Percentiles rank a stretch among this genome's conserved stretches.
phyloP scores from a whole-genome alignment of 2,113 vertebrate species.

The Albula goreensis region DNA sequence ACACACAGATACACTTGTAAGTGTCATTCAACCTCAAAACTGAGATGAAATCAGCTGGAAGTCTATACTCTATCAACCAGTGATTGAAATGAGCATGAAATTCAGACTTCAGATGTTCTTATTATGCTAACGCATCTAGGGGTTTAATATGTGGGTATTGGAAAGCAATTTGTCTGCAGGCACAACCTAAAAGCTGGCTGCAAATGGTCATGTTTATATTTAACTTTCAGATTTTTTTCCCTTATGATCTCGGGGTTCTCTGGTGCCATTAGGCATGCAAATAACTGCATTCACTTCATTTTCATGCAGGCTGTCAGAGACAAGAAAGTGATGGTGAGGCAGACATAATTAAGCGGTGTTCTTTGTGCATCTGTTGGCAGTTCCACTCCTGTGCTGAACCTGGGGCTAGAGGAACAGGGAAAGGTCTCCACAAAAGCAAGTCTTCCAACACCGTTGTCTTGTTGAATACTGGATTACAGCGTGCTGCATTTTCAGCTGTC shows the following conservation, averaged over 20 bases:
- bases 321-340: slow-evolving; percentile 59
- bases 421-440: slow-evolving; percentile 46
- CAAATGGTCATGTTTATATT: slow-evolving; percentile 62
- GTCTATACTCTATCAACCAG: not conserved
- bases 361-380: slow-evolving; percentile 57
- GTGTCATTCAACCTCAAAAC: not conserved
- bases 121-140: slow-evolving; percentile 25
- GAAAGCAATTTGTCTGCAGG: slow-evolving; percentile 42
- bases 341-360: slow-evolving; percentile 71
- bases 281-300: slow-evolving; percentile 67
- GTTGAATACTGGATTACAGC: slow-evolving; percentile 53
- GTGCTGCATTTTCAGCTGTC: slow-evolving; percentile 39
- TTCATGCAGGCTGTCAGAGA: slow-evolving; percentile 65
- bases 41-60: not conserved
- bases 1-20: slow-evolving; percentile 40
- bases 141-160: slow-evolving; percentile 46
- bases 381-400: slow-evolving; percentile 30
- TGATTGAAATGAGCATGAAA: slow-evolving; percentile 4
- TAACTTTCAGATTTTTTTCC: slow-evolving; percentile 53
- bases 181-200: slow-evolving; percentile 57
- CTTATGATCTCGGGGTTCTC: slow-evolving; percentile 58
- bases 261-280: slow-evolving; percentile 74
- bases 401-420: slow-evolving; percentile 39
- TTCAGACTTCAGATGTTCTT: not conserved
- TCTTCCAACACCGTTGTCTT: slow-evolving; percentile 54